Conservation (phyloP, 2,113 vertebrate genomes). For the Rhinopithecus roxellana region DNA sequence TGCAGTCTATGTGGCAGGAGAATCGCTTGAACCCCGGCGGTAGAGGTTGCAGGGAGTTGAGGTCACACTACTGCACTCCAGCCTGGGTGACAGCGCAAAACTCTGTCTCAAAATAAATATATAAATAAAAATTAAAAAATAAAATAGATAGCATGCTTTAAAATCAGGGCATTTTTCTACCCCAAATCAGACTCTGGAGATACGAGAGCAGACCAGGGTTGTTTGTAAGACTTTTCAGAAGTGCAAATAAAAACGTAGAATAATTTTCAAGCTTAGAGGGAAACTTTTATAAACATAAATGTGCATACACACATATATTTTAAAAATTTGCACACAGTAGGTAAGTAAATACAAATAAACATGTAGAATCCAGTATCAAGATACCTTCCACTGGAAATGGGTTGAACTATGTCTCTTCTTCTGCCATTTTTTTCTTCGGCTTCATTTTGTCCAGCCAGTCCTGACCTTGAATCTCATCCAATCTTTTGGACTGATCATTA, state of each 20-base stretch:
- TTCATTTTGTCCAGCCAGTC: background rate
- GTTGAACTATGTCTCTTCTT: background rate
- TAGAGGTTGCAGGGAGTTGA: too few relatives aligned
- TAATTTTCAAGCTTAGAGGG: background rate
- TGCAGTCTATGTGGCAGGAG: too few relatives aligned
- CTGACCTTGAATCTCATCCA: background rate
- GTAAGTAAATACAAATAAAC: background rate
- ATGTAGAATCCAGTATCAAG: background rate
- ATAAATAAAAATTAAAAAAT: too few relatives aligned
- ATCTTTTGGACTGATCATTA: background rate
- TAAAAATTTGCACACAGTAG: background rate
- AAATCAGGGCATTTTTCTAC: background rate
- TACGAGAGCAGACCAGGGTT: background rate
- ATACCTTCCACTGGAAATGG: background rate
- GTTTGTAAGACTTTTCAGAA: background rate
- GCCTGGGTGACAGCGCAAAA: too few relatives aligned
- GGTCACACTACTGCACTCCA: too few relatives aligned
- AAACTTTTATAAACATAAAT: background rate
- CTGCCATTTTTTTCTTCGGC: fast-evolving
- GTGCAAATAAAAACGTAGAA: background rate
- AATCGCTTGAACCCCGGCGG: too few relatives aligned
- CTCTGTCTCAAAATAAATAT: too few relatives aligned
- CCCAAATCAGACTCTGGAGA: background rate
- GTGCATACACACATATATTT: background rate
- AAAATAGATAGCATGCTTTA: background rate